Percentiles rank a stretch among this genome's conserved stretches.
Conservation (phyloP, 2,797 vertebrate species). For the Enteromius radiatus region DNA sequence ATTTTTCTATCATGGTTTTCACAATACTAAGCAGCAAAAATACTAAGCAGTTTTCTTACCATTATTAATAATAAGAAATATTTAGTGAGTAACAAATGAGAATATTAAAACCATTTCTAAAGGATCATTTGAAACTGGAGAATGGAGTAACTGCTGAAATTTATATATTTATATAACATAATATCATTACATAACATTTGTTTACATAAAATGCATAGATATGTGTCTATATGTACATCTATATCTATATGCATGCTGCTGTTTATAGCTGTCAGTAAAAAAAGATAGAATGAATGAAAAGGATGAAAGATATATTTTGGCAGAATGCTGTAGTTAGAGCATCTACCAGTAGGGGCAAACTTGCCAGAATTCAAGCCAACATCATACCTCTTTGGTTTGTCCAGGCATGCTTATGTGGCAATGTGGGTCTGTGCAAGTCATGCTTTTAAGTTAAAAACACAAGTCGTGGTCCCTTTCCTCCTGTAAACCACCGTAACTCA, state of each 20-base stretch:
- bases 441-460: conserved; percentile 34
- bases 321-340: background rate
- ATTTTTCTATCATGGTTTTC: too few relatives aligned
- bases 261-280: too few relatives aligned
- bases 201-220: too few relatives aligned
- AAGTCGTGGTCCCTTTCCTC: conserved; percentile 11
- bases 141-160: too few relatives aligned
- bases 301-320: background rate
- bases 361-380: background rate
- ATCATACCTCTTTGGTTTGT: background rate
- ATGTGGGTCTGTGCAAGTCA: conserved; percentile 24
- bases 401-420: conserved; percentile 24
- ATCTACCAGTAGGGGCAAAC: background rate
- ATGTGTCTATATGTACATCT: background rate
- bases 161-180: too few relatives aligned
- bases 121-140: too few relatives aligned
- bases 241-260: background rate
- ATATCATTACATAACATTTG: too few relatives aligned
- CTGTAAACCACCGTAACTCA: conserved; percentile 48
- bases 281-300: background rate
- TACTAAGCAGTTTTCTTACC: background rate
- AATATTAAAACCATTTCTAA: too few relatives aligned
- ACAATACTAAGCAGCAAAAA: too few relatives aligned
- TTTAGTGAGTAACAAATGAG: background rate
- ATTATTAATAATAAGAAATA: background rate